Evolutionary conservation across 2,888 invertebrate genomes (phyloP), one percentile per base, ranked within the genome.

Genomic region (Drosophila mimetica): DNA sequence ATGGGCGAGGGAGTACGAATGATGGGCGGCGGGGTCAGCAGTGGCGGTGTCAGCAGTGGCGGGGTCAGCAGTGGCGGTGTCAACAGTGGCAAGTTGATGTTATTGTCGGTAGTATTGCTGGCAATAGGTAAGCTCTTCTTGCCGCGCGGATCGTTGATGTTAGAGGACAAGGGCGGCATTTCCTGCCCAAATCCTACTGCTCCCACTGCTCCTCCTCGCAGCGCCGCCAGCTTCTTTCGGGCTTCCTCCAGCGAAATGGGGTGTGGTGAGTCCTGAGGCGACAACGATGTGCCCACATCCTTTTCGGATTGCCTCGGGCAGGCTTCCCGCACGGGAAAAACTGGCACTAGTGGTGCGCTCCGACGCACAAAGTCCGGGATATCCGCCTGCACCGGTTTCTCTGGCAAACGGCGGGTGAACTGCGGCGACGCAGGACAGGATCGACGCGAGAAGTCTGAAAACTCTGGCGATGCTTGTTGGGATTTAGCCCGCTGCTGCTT

Each of bases 141-240:
- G 11, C 67, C 55, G 7, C 60, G 67, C 20, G 74, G 74, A 47
- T 67, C 74, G 14, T 50, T 54, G 1, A 32, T 25, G 14, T 60
- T 66, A 2, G 74, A 54, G 8, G 52, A 34, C 28, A 46, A 5
- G 0, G 44, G 39, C 13, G 41, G 39, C 18, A 16, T 37, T 11
- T 48, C 63, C 36, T 25, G 37, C 0, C 51, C 46, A 2, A 5
- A 2, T 4, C 14, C 14, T 14, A 0, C 18, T 5, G n/a, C 7
- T 5, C 7, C 34, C 1, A 9, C 1, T 2, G 16, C 11, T 2
- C 32, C 28, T 4, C 16, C 28, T 0, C 51, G 44, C 30, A 79
- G 8, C 0, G 69, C 74, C 6, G 82, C 82, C 13, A 81, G 32
- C 37, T 81, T 81, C 22, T 79, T 81, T 22, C 81, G 86, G 6